Evolutionary conservation across 1,140 invertebrate genomes (phyloP), one percentile per base, ranked within the genome.

Genomic region (Brachystomella parvula): DNA sequence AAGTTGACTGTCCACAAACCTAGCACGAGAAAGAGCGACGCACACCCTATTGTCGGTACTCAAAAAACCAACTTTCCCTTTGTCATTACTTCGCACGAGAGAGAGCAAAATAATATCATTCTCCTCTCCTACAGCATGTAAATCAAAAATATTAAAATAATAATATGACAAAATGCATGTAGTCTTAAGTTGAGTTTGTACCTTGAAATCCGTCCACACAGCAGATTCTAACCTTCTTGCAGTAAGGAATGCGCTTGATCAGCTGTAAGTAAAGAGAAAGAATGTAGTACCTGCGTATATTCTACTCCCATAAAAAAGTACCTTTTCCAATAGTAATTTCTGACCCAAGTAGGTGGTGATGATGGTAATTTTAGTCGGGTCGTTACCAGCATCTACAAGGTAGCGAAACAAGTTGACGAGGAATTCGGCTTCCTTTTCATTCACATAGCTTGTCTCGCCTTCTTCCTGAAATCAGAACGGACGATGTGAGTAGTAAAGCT

Each of bases 31-130:
- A 6, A 94, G 77, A 9, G 90, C 89, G 1, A 94, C 90, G 78
- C 88, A 91, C 44, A 93, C 82, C 63, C 91, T 79, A 78, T 93
- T 94, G 59, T 84, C 80, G 49, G 81, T 83, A 28, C 81, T 82
- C 2, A 93, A 76, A 78, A 92, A 94, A 2, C 91, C 91, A 74
- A 92, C 85, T 31, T 81, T 83, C n/a, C 80, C 80, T 3, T 84
- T 78, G 3, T 76, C 67, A 74, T 88, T 88, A 75, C 86, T 91
- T 65, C 91, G 79, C 0, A 94, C 90, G 1, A 94, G 77, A 0
- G 91, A 93, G 12, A 94, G 75, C 1, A 94, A 74, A 64, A 94
- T 86, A 31, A 94, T 90, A 70, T 90, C 85, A 44, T 85, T 88
- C 77, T 94, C 91, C 76, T 92, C 87, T 1, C 49, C 49, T 44